Base-by-base conservation (phyloP, 2,113 vertebrate species). In the Loxodonta africana region DNA sequence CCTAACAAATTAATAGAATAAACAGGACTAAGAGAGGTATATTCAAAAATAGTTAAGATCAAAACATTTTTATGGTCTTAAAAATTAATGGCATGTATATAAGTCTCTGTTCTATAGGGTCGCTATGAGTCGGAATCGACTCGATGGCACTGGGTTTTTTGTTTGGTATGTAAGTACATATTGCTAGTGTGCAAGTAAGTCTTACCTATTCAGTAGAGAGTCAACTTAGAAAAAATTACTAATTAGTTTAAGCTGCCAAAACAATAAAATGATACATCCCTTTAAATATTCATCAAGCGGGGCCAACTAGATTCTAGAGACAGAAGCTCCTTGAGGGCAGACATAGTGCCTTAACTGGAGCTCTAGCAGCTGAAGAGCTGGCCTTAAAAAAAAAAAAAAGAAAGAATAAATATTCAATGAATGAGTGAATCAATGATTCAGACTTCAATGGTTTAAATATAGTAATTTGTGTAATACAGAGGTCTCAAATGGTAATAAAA, bases 1-100 rank as follows among this genome's bases (percentile, higher is more conserved):
- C 77, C 65, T 83, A 97, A 86, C 25, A 92, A 92, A 97, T 88
- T 71, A 94, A 94, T 63, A 87, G 12, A 48, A 90, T 87, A 92
- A 96, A 92, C 15, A 94, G 94, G 21, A 25, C 5, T 84, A 69
- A 88, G 25, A 65, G 37, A 26, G 37, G 2, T 46, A 95, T 90
- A 77, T 82, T 92, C 91, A 41, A 94, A 94, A 73, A 82, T 63
- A 95, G 48, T 80, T 91, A 93, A 91, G 53, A 41, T 83, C 33
- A 92, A 88, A 96, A 90, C 90, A 71, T 62, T 62, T 91, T 44
- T 48, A 95, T 37, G 41, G 15, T 62, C 65, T 84, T 65, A 88
- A 93, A 91, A 14, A 94, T 74, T 46, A 91, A 88, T n/a, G 77
- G 3, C 69, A 5, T 88, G 3, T 48, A 88, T 46, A 88, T 37